Evolutionary conservation across 2,888 invertebrate genomes (phyloP).

Genomic region (Argynnis bischoffii): DNA sequence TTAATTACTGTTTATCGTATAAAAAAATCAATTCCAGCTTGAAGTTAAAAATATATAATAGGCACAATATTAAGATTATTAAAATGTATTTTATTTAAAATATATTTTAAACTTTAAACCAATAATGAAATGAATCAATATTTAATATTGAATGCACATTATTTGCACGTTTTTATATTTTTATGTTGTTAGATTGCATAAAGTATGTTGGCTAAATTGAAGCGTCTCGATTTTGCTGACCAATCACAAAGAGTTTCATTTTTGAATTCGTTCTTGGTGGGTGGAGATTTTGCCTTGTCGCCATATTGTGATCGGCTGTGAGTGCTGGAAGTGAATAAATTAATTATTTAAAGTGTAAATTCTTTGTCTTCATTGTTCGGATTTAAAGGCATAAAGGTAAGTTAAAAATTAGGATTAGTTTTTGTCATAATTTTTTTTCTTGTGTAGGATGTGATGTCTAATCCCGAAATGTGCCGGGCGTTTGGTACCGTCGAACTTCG

Average conservation of each 20-base stretch:
- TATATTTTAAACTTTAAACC: too few relatives aligned
- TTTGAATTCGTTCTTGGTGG: slow-evolving; percentile 74
- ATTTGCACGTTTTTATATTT: slow-evolving; percentile 25
- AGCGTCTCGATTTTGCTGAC: slow-evolving; percentile 66
- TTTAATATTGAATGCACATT: slow-evolving; percentile 21
- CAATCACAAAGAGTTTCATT: slow-evolving; percentile 69
- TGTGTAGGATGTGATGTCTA: slow-evolving; percentile 19
- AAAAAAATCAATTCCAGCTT: too few relatives aligned
- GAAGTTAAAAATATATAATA: too few relatives aligned
- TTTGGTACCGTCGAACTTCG: slow-evolving; percentile 31
- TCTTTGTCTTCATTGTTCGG: slow-evolving; percentile 69
- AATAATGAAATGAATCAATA: too few relatives aligned
- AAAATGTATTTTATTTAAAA: too few relatives aligned
- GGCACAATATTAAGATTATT: too few relatives aligned
- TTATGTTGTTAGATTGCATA: slow-evolving; percentile 34
- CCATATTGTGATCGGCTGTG: slow-evolving; percentile 81
- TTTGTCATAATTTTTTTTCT: slow-evolving; percentile 59
- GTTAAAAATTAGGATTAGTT: slow-evolving; percentile 60
- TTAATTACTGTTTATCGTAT: too few relatives aligned
- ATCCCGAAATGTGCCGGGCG: slow-evolving; percentile 35
- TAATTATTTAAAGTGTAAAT: slow-evolving; percentile 70
- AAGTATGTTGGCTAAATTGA: slow-evolving; percentile 59
- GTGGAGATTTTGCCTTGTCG: slow-evolving; percentile 78
- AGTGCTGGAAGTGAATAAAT: slow-evolving; percentile 74
- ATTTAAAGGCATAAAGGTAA: slow-evolving; percentile 73